These are phyloP conservation scores for Crocodylus rhombifer DNA, from an alignment of 2,797 vertebrate species.

Conservation along the genomic window DNA sequence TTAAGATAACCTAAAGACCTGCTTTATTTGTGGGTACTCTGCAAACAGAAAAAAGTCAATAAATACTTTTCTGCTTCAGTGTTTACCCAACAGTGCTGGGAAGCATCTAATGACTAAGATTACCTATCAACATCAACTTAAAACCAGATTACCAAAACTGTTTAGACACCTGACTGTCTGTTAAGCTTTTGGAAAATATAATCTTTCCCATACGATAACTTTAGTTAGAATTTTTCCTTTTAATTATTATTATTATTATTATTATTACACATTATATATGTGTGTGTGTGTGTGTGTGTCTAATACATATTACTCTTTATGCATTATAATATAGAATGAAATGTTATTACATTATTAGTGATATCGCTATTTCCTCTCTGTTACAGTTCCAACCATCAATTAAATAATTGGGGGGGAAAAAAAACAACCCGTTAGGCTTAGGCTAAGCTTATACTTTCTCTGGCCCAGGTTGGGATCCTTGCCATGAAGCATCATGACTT, in stretches of 20 bases:
- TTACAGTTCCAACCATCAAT: no score
- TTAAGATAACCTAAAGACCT: neutral
- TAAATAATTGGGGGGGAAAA: no score
- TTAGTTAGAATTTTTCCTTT: neutral
- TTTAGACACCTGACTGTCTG: constrained; percentile 26
- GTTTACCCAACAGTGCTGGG: neutral
- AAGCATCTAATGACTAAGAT: neutral
- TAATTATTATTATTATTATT: constrained; percentile 11
- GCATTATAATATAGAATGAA: no score
- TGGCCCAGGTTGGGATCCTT: no score
- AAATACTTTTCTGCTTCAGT: neutral
- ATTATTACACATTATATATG: no score
- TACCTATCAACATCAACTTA: neutral
- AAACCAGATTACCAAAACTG: neutral
- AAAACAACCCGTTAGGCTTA: no score
- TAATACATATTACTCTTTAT: no score
- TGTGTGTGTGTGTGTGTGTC: no score
- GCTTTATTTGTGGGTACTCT: neutral
- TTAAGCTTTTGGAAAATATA: neutral
- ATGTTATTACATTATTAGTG: no score
- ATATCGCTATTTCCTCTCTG: no score
- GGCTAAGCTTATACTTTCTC: no score
- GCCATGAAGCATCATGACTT: no score
- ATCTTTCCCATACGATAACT: constrained; percentile 14
- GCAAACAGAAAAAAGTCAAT: neutral